These are phyloP conservation scores for Thereva nobilitata DNA, from an alignment of 2,888 invertebrate genomes.

Conservation along the genomic window DNA sequence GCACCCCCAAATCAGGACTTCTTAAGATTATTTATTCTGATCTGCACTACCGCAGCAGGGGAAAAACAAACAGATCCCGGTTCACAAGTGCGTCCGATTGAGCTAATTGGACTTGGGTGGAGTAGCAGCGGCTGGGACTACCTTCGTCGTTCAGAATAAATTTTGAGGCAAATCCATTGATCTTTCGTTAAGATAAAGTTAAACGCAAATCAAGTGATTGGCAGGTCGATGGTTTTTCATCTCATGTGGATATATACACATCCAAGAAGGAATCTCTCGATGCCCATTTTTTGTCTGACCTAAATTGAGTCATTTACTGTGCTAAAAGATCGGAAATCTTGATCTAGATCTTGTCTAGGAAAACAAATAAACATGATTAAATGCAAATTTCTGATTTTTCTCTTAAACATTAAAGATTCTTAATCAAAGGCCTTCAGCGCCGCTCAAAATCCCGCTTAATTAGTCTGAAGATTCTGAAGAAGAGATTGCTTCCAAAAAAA, in stretches of 20 bases:
- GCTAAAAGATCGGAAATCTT: slow-evolving; percentile 1
- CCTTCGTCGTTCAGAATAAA: slow-evolving; percentile 29
- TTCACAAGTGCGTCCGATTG: slow-evolving; percentile 18
- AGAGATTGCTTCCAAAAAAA: slow-evolving; percentile 16
- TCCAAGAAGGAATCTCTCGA: slow-evolving; percentile 1
- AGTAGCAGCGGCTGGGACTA: slow-evolving; percentile 15
- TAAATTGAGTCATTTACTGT: slow-evolving; percentile 28
- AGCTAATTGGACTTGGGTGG: slow-evolving; percentile 40
- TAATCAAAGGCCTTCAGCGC: slow-evolving; percentile 7
- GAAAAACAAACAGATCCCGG: slow-evolving; percentile 25
- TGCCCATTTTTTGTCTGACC: background rate
- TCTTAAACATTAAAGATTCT: background rate
- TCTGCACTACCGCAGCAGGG: slow-evolving; percentile 33
- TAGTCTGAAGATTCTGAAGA: slow-evolving; percentile 27
- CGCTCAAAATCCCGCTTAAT: slow-evolving; percentile 28
- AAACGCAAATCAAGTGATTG: slow-evolving; percentile 30
- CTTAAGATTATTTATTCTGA: slow-evolving; percentile 40
- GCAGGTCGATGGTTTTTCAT: slow-evolving; percentile 33
- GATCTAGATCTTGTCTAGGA: slow-evolving; percentile 27
- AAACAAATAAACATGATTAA: slow-evolving; percentile 5
- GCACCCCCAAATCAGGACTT: slow-evolving; percentile 35
- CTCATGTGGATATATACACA: background rate
- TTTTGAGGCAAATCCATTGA: slow-evolving; percentile 38
- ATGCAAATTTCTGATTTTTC: slow-evolving; percentile 15
- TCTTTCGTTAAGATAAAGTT: slow-evolving; percentile 35